Base-by-base conservation (phyloP, 2,797 vertebrate genomes). In the Channallabes apus region DNA sequence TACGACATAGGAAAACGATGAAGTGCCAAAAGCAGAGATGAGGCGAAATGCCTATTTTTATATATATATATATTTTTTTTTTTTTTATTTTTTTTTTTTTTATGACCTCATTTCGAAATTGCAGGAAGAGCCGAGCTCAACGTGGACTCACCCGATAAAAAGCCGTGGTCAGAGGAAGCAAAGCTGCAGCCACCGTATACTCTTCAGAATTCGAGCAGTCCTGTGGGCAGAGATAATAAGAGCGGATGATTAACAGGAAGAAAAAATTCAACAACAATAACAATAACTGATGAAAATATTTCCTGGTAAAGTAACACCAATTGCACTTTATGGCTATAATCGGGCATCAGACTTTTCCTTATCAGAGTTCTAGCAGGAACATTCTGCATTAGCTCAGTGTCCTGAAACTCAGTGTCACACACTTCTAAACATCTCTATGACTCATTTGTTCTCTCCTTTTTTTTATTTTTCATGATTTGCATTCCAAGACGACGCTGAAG, bases 141-240 rank as follows among this genome's bases (percentile, higher is more conserved):
- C 27, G 32, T 32, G 29, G 32, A 90, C 97, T 97, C 93, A 99
- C 98, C 96, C 98, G 94, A 90, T 98, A 99, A 94, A 99, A 99
- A 83, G 96, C 97, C 73, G 98, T 98, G 0, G 96, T 97, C 90
- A 99, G 93, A 73, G 98, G 98, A 77, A 99, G 94, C 86, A 99
- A 91, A 0, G 97, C 96, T 86, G 97, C 95, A 88, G 98, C 98
- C 87, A 99, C 96, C 1, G 92, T 96, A 87, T 95, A 99, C 90
- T 99, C 98, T 90, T 99, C 98, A 20, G 97, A 97, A 93, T 95
- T 97, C 82, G 98, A 99, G 90, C 98, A 99, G 93, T 99, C 98
- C 98, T 99, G 95, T 20, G 90, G 81, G 90, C 82, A 93, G 93
- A 95, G 90, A 91, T 65, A 80, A 80, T 20, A 80, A 9, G n/a